Evolutionary conservation across 2,888 invertebrate species (phyloP).

Genomic region (Nomada fabriciana): DNA sequence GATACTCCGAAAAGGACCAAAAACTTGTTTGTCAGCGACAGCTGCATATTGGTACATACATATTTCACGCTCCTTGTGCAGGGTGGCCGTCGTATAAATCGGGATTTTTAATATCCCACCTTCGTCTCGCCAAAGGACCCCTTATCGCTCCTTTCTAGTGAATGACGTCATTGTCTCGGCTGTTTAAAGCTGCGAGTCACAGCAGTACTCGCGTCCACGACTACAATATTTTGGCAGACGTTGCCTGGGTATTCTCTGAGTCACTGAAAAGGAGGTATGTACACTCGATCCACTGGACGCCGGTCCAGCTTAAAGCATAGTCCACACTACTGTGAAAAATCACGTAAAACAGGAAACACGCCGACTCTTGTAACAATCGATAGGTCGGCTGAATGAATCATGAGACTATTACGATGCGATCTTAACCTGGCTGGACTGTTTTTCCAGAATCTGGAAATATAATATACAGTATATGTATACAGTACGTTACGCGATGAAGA

Average conservation of each 20-base stretch:
- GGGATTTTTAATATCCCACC: conserved; percentile 39
- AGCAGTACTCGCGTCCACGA: conserved; percentile 13
- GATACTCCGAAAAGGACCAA: neutral
- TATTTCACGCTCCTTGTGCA: conserved; percentile 3
- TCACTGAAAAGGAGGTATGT: conserved; percentile 60
- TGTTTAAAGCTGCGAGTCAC: conserved; percentile 27
- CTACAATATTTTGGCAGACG: conserved; percentile 75
- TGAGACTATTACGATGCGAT: no score
- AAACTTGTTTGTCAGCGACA: conserved; percentile 28
- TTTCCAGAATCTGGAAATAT: neutral
- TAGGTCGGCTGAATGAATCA: conserved; percentile 66
- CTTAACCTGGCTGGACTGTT: conserved; percentile 5
- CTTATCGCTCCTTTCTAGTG: conserved; percentile 45
- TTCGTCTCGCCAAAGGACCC: conserved; percentile 30
- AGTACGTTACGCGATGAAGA: no score
- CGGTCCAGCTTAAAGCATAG: conserved; percentile 66
- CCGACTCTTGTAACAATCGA: conserved; percentile 43
- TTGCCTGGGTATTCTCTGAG: conserved; percentile 56
- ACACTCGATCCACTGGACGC: conserved; percentile 69
- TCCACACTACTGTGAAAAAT: conserved; percentile 49
- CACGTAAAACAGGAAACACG: conserved; percentile 18
- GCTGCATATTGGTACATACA: conserved; percentile 35
- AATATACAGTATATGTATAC: no score
- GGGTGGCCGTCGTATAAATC: conserved; percentile 25
- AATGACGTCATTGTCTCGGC: conserved; percentile 71